Percentiles rank a stretch among this genome's conserved stretches.
Evolutionary conservation across 2,113 vertebrate genomes (phyloP).

Genomic region (Phalacrocorax carbo): DNA sequence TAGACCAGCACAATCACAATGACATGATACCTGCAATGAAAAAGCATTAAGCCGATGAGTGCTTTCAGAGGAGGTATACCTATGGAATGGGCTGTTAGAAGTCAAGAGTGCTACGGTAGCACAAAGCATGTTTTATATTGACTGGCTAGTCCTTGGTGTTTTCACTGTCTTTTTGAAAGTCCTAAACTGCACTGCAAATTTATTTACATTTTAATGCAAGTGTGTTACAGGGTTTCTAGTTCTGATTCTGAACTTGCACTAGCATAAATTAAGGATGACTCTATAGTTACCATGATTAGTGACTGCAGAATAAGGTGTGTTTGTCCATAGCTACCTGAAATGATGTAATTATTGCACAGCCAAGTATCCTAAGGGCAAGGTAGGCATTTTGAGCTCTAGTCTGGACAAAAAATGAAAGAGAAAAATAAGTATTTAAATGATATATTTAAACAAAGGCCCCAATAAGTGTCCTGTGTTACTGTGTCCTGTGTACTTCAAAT

Average conservation of each 20-base stretch:
- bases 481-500: neutral
- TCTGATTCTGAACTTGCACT: neutral
- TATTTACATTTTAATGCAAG: neutral
- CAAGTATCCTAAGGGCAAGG: neutral
- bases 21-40: conserved; percentile 86
- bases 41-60: neutral
- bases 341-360: neutral
- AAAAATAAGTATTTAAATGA: neutral
- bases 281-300: neutral
- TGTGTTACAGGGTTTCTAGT: neutral
- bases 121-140: neutral
- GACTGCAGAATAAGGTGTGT: neutral
- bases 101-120: neutral
- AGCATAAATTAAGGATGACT: neutral
- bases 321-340: neutral
- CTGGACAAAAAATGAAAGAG: neutral
- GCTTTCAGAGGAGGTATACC: neutral
- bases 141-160: neutral
- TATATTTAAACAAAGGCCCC: neutral
- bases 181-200: neutral
- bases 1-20: conserved; percentile 91
- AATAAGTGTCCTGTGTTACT: neutral
- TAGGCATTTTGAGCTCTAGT: neutral
- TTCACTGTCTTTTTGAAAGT: neutral
- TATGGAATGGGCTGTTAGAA: neutral